phyloP scores from a whole-genome alignment of 2,888 invertebrate genomes.

The Deilephila elpenor region DNA sequence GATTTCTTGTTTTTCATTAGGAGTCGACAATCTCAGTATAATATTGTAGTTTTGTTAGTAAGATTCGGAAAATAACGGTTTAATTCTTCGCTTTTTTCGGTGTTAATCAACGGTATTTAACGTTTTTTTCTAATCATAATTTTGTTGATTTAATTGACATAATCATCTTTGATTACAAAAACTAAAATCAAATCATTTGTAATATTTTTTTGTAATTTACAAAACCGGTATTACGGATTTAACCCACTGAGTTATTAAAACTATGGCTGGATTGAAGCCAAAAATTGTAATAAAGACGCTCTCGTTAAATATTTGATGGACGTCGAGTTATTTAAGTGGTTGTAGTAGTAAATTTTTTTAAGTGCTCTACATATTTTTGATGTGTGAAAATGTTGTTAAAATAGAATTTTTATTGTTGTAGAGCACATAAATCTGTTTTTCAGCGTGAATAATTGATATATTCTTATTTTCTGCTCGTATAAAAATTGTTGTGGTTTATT shows the following conservation, averaged over 20 bases:
- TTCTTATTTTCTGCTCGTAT: constrained; percentile 2
- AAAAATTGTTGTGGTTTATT: not conserved
- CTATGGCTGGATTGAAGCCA: constrained; percentile 69
- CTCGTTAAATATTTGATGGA: constrained; percentile 76
- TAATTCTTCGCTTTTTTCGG: not conserved
- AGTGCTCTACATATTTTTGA: constrained; percentile 40
- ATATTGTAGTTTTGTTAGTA: not conserved
- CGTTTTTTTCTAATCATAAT: not conserved
- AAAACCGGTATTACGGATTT: not conserved
- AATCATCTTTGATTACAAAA: not conserved
- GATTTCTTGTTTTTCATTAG: not conserved
- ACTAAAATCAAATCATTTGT: not conserved
- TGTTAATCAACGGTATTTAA: not conserved
- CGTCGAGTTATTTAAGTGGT: constrained; percentile 61
- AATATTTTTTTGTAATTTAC: not conserved
- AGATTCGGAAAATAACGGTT: not conserved
- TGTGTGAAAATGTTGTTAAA: constrained; percentile 39
- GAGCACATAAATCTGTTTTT: constrained; percentile 29
- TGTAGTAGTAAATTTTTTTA: constrained; percentile 40
- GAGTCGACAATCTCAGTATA: not conserved
- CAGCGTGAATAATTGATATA: constrained; percentile 25
- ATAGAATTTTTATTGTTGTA: constrained; percentile 41
- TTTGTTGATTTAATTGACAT: not conserved
- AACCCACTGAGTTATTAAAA: constrained; percentile 2
- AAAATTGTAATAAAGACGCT: constrained; percentile 78